phyloP scores from a whole-genome alignment of 2,113 vertebrate species.

The Felis chaus region DNA sequence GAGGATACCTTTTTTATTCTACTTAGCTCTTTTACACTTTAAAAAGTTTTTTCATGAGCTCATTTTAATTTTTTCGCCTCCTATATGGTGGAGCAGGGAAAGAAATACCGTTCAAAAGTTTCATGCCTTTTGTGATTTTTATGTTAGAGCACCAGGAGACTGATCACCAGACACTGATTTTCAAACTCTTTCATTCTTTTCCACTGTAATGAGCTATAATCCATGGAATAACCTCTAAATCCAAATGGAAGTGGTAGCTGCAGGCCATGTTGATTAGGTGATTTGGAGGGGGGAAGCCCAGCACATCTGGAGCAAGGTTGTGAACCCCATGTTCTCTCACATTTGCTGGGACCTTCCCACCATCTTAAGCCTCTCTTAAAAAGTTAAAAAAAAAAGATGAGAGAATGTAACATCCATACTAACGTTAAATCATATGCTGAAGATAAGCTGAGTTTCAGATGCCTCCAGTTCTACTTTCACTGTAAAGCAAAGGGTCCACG shows the following conservation, averaged over 20 bases:
- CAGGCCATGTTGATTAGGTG: not conserved
- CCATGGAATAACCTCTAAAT: not conserved
- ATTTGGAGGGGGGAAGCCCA: not conserved
- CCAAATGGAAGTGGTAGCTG: not conserved
- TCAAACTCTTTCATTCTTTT: not conserved
- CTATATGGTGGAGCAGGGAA: not conserved
- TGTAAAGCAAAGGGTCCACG: not conserved
- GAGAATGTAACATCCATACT: not conserved
- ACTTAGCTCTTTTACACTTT: not conserved
- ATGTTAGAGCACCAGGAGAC: not conserved
- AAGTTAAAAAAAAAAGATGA: not conserved
- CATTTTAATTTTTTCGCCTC: not conserved
- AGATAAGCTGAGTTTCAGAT: not conserved
- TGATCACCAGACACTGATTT: not conserved
- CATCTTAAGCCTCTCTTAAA: constrained; percentile 18
- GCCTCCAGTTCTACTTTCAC: not conserved
- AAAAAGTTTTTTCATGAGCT: not conserved
- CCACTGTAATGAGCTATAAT: not conserved
- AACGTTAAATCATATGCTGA: not conserved
- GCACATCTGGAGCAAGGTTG: not conserved
- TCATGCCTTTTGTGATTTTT: not conserved
- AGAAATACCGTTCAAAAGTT: not conserved
- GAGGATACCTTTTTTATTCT: not conserved
- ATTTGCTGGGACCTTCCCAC: not conserved
- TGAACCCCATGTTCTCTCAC: not conserved